Base-by-base conservation (phyloP, 2,797 vertebrate genomes). In the Valencia hispanica region DNA sequence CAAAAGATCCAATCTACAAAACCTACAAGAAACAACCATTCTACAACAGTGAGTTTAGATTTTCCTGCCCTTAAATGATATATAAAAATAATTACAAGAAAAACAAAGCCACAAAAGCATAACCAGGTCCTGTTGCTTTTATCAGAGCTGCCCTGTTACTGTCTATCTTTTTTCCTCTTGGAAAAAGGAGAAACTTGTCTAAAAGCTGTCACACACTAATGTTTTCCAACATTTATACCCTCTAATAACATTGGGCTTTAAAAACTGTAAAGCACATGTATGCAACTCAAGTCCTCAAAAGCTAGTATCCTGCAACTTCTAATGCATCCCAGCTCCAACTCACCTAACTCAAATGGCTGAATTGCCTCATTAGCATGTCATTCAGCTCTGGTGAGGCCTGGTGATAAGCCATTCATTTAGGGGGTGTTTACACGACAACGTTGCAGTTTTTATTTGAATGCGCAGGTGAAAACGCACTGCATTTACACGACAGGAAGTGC, bases 41-140 rank as follows among this genome's bases (percentile, higher is more conserved):
- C 30, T 59, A 59, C 63, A 73, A 65, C 82, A 79, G 59, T 17
- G 25, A 25, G 20, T 72, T 81, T 48, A 76, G 68, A 72, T 86
- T 73, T 68, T 53, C 59, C 79, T 74, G 50, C 73, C 74, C 73
- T 84, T 70, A 79, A 48, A 76, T 68, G 55, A 57, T 77, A 75
- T 61, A 59, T 68, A 34, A 25, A 72, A 86, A 80, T 77, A 89
- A 84, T 73, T 81, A 83, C 22, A 45, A 69, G 34, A 61, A 47
- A 14, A 53, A 74, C 76, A 79, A 69, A 75, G 65, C 43, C 72
- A 79, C 47, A 43, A 41, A 73, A 27, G 68, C 59, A 73, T 83
- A 1, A 34, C 77, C 72, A 80, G 75, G 72, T 82, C 51, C 59
- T 69, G 73, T 74, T 70, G 66, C 75, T 84, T 77, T 78, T 68